A percentile compares a stretch with the other conserved stretches of the same genome.
phyloP scores from a whole-genome alignment of 2,113 vertebrate genomes.

The Sapajus apella region DNA sequence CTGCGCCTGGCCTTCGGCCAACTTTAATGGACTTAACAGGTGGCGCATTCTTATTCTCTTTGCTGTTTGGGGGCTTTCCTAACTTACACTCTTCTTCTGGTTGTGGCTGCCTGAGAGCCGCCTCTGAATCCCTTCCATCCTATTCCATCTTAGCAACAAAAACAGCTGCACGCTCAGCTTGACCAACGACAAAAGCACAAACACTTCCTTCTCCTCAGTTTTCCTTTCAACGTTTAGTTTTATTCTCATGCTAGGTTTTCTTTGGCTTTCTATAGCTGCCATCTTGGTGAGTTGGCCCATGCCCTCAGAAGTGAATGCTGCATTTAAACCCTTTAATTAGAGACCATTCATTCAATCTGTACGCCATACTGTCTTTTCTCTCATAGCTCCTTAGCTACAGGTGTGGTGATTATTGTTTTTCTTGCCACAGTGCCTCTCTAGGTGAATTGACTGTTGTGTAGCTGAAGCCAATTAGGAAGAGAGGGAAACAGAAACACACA shows the following conservation, averaged over 20 bases:
- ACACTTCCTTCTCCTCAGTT: conserved; percentile 57
- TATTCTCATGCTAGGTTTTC: conserved; percentile 53
- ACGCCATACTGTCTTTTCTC: not conserved
- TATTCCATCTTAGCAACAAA: not conserved
- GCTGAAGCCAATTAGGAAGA: not conserved
- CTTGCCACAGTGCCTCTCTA: not conserved
- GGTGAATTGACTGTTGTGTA: not conserved
- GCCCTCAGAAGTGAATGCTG: not conserved
- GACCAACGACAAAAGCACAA: conserved; percentile 9
- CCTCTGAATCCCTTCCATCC: not conserved
- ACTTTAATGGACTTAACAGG: not conserved
- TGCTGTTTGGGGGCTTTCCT: not conserved
- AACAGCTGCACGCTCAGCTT: conserved; percentile 36
- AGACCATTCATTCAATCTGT: not conserved
- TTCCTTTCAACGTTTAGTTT: conserved; percentile 68
- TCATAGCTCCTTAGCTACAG: not conserved
- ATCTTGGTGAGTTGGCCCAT: not conserved
- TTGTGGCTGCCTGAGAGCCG: not conserved
- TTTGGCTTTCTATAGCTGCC: conserved; percentile 27
- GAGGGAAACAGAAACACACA: not conserved
- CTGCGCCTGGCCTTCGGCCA: too few species aligned
- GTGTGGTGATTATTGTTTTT: not conserved
- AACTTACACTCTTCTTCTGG: rapidly evolving
- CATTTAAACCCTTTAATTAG: conserved; percentile 23
- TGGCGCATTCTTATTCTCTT: not conserved